A percentile compares a stretch with the other conserved stretches of the same genome.
Evolutionary conservation across 2,888 invertebrate species (phyloP).

Genomic region (Caenorhabditis sp.): DNA sequence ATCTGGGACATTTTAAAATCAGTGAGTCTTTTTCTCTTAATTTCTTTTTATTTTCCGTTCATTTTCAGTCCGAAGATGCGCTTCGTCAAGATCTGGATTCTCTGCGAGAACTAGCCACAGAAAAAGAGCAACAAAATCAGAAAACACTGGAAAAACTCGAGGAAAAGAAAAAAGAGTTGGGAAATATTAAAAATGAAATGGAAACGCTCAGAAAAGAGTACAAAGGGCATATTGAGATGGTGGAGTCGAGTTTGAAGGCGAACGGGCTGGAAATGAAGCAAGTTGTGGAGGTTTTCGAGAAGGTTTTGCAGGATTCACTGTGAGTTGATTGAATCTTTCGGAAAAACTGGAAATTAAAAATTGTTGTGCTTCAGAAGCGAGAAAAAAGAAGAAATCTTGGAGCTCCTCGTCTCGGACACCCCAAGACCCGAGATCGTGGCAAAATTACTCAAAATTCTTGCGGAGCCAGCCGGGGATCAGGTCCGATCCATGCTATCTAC

Average conservation of each 20-base stretch:
- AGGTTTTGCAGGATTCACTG: conserved; percentile 35
- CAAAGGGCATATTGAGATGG: conserved; percentile 20
- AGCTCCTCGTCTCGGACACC: neutral
- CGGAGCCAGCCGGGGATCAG: neutral
- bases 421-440: neutral
- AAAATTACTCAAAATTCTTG: neutral
- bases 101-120: conserved; percentile 10
- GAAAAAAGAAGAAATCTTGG: conserved; percentile 9
- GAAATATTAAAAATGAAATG: conserved; percentile 8
- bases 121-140: conserved; percentile 28
- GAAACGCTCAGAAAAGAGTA: conserved; percentile 35
- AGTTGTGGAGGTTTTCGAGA: conserved; percentile 28
- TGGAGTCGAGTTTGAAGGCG: conserved; percentile 17
- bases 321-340: conserved; percentile 17
- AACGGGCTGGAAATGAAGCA: conserved; percentile 43
- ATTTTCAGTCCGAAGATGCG: conserved; percentile 29
- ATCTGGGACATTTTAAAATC: conserved; percentile 44
- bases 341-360: neutral
- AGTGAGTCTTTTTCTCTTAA: conserved; percentile 8
- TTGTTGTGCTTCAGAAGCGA: conserved; percentile 13
- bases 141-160: conserved; percentile 15
- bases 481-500: neutral
- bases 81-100: conserved; percentile 8
- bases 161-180: conserved; percentile 32
- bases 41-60: neutral